Conservation (phyloP, 2,797 vertebrate species). For the Sebastes itinus region DNA sequence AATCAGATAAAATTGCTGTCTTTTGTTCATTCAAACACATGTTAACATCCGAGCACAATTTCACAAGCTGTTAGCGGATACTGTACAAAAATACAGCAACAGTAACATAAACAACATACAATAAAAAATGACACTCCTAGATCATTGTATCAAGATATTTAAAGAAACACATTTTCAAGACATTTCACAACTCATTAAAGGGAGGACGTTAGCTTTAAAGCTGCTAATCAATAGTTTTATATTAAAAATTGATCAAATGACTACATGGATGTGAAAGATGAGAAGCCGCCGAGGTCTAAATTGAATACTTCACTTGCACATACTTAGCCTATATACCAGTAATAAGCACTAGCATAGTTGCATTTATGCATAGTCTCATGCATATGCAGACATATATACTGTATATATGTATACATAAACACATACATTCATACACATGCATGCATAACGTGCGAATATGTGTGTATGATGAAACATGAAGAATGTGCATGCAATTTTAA, state of each 20-base stretch:
- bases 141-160: background rate
- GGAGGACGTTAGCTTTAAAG: background rate
- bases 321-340: no score
- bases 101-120: background rate
- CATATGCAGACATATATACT: no score
- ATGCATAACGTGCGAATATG: no score
- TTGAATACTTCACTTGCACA: background rate
- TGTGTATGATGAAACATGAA: no score
- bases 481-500: no score
- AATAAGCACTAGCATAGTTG: no score
- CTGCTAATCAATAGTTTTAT: background rate
- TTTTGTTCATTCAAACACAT: constrained; percentile 24
- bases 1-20: constrained; percentile 13
- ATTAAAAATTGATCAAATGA: background rate
- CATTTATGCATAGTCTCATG: no score
- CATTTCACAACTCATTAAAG: background rate
- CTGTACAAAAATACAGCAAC: background rate
- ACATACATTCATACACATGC: no score
- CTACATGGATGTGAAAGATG: background rate
- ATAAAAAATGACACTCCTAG: background rate
- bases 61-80: background rate
- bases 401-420: no score
- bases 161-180: background rate
- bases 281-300: background rate
- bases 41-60: constrained; percentile 1